Conservation (phyloP, 2,888 invertebrate genomes). For the Polia nebulosa region DNA sequence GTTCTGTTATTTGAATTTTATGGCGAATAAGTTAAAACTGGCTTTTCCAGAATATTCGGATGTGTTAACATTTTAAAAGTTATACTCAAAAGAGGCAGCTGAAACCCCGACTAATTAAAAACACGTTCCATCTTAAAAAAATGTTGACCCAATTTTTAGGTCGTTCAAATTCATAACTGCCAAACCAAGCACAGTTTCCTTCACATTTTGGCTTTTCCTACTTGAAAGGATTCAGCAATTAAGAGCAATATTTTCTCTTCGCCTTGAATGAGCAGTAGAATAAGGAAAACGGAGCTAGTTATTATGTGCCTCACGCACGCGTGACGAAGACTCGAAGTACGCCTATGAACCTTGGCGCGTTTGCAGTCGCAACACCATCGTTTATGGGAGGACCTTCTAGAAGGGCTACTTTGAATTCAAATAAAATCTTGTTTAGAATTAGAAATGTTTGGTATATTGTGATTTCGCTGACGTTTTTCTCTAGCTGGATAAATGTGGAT, state of each 20-base stretch:
- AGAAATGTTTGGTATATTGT: not conserved
- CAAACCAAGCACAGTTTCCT: not conserved
- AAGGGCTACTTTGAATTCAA: constrained; percentile 32
- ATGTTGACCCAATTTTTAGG: constrained; percentile 12
- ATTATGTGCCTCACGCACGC: constrained; percentile 59
- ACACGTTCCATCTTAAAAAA: not conserved
- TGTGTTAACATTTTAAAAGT: constrained; percentile 2
- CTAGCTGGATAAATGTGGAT: not conserved
- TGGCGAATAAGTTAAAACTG: not conserved
- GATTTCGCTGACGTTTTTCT: not conserved
- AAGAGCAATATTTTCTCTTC: constrained; percentile 55
- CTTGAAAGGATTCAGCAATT: constrained; percentile 57
- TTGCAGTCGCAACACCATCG: constrained; percentile 55
- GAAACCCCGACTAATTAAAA: constrained; percentile 22
- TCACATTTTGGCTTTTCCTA: constrained; percentile 27
- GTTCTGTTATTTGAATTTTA: not conserved
- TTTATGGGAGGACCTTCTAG: constrained; percentile 52
- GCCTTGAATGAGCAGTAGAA: constrained; percentile 58
- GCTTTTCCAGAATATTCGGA: not conserved
- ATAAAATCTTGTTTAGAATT: not conserved
- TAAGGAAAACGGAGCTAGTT: constrained; percentile 62
- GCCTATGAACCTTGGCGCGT: constrained; percentile 59
- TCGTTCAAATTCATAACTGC: not conserved
- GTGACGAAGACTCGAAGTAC: constrained; percentile 50
- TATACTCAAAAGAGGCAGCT: constrained; percentile 1